Percentiles rank a stretch among this genome's conserved stretches.
phyloP scores from a whole-genome alignment of 2,113 vertebrate genomes.

The Heptranchias perlo region DNA sequence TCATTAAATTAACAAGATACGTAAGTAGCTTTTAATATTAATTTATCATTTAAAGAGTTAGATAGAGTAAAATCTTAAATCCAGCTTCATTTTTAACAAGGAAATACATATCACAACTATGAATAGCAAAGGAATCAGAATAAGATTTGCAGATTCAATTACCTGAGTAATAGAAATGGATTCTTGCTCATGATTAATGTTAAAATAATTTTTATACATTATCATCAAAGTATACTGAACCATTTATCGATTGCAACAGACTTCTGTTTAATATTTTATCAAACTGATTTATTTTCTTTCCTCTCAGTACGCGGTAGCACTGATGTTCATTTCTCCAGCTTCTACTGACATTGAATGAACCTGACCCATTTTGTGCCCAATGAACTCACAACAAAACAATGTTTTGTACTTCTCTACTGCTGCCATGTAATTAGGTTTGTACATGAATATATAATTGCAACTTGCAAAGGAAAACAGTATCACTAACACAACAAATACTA shows the following conservation, averaged over 20 bases:
- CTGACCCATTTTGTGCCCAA: neutral
- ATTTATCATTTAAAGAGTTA: neutral
- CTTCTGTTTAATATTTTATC: neutral
- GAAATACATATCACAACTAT: neutral
- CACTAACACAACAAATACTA: neutral
- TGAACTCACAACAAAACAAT: conserved; percentile 11
- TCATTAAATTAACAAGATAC: neutral
- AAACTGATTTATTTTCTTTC: neutral
- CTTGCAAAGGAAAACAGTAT: neutral
- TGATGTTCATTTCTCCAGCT: too few species aligned
- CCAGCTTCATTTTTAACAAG: neutral
- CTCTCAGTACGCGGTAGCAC: neutral
- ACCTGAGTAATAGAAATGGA: neutral
- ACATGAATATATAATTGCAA: neutral
- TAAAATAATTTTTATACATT: neutral
- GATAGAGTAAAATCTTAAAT: neutral
- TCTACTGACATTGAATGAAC: neutral
- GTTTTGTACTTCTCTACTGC: neutral
- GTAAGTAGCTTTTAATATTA: conserved; percentile 21
- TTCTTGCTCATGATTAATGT: neutral
- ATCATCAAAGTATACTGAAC: neutral
- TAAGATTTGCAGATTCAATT: conserved; percentile 10
- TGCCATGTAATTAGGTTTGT: neutral
- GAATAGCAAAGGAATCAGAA: neutral
- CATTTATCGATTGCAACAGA: neutral